Evolutionary conservation across 2,113 vertebrate species (phyloP).

Genomic region (Ptyas mucosa): DNA sequence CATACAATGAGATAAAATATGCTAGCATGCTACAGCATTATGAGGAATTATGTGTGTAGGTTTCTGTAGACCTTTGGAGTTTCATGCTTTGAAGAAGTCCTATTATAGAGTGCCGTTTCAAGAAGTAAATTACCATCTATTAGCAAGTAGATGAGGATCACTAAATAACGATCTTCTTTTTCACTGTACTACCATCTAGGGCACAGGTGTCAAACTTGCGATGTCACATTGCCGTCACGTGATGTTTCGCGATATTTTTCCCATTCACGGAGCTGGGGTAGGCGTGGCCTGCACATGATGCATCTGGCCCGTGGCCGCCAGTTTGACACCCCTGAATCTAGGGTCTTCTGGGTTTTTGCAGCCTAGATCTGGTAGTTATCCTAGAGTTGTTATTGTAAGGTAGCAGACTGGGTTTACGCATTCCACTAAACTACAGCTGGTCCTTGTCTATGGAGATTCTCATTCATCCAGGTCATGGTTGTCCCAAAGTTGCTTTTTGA

Average conservation of each 20-base stretch:
- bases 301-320: too few relatives aligned
- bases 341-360: neutral
- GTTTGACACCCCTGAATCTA: neutral
- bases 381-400: neutral
- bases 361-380: neutral
- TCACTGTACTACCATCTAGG: neutral
- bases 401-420: neutral
- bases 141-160: neutral
- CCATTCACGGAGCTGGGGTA: too few relatives aligned
- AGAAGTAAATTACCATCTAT: neutral
- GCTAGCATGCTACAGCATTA: neutral
- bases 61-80: neutral
- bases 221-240: too few relatives aligned
- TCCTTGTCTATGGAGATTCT: neutral
- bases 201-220: too few relatives aligned
- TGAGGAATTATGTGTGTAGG: neutral
- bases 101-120: neutral
- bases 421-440: neutral
- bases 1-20: neutral
- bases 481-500: neutral
- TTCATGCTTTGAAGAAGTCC: neutral
- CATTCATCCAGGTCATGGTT: neutral
- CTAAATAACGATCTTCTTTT: neutral
- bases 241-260: too few relatives aligned
- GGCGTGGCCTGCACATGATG: too few relatives aligned